Evolutionary conservation across 2,888 invertebrate species (phyloP).

Genomic region (Amitus sp.): DNA sequence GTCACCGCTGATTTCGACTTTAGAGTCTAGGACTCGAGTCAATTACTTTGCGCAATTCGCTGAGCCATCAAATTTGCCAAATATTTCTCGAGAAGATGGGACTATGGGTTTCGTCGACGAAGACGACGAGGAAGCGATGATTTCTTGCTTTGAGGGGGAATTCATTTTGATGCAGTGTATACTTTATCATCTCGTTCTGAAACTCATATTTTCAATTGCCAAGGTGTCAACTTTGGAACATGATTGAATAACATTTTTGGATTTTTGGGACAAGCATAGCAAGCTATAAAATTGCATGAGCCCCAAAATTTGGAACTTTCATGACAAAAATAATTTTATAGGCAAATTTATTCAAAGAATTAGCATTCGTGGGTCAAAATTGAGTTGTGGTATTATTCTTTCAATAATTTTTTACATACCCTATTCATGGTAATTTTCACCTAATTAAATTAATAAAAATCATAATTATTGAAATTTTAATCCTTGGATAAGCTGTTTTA

Average conservation of each 20-base stretch:
- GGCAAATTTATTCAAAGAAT: no score
- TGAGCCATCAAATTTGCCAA: slow-evolving; percentile 48
- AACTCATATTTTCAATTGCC: no score
- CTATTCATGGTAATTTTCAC: no score
- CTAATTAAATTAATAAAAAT: no score
- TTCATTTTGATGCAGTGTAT: slow-evolving; percentile 61
- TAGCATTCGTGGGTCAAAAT: no score
- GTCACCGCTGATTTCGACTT: slow-evolving; percentile 57
- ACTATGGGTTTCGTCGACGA: slow-evolving; percentile 55
- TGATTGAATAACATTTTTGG: slow-evolving; percentile 32
- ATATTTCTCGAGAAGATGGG: slow-evolving; percentile 47
- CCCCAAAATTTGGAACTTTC: slow-evolving; percentile 53
- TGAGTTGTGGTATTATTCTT: no score
- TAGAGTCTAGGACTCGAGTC: slow-evolving; percentile 51
- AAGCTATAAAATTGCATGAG: slow-evolving; percentile 56
- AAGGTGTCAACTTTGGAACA: no score
- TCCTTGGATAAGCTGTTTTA: no score
- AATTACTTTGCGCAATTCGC: slow-evolving; percentile 53
- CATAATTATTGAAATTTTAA: no score
- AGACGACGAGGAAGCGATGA: slow-evolving; percentile 53
- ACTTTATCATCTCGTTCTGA: not conserved
- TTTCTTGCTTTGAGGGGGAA: slow-evolving; percentile 55
- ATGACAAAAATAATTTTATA: slow-evolving; percentile 58
- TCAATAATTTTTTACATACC: no score
- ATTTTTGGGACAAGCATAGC: no score